Conservation (phyloP, 2,888 invertebrate genomes). For the Nineta flava region DNA sequence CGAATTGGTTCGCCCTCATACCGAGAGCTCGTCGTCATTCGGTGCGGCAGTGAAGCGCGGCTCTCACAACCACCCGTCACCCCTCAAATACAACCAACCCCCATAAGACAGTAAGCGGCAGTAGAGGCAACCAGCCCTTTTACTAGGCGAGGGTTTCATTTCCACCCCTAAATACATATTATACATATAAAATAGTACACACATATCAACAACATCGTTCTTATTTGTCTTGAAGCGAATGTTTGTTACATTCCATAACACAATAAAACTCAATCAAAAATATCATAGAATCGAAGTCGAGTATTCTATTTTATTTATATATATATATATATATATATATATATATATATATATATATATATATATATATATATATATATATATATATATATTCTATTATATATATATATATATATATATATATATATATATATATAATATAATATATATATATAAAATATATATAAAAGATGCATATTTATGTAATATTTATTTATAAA, state of each 20-base stretch:
- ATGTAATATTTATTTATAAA: no score
- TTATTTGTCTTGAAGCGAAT: background rate
- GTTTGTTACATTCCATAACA: background rate
- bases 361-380: no score
- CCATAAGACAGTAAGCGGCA: background rate
- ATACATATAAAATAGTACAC: background rate
- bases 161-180: background rate
- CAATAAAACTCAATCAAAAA: no score
- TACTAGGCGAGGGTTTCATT: background rate
- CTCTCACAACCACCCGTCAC: background rate
- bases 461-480: no score
- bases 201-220: background rate
- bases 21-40: background rate
- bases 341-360: no score
- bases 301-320: no score
- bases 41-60: constrained; percentile 1
- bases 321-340: no score
- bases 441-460: no score
- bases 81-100: background rate
- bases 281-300: no score
- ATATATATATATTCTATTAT: no score
- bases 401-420: no score
- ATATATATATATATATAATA: no score
- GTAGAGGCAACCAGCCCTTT: background rate
- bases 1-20: background rate